Evolutionary conservation across 2,888 invertebrate genomes (phyloP).

Genomic region (Drosophila neonasuta): DNA sequence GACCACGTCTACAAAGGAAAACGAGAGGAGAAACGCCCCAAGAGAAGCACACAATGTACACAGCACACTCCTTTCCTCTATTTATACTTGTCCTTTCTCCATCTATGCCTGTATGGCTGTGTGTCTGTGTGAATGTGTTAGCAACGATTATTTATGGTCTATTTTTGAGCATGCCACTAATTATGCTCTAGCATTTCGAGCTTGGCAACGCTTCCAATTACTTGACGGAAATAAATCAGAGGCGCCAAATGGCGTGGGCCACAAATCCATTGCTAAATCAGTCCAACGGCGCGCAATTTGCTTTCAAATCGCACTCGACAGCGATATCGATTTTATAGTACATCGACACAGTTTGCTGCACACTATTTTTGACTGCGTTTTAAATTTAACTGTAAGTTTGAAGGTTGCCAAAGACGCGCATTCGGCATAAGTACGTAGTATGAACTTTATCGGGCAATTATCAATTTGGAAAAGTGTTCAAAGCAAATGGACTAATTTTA

Average conservation of each 20-base stretch:
- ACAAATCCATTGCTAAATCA: constrained; percentile 49
- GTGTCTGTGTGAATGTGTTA: constrained; percentile 22
- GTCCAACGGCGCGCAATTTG: constrained; percentile 9
- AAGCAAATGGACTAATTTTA: background rate
- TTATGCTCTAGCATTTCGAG: constrained; percentile 70
- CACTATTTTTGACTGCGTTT: constrained; percentile 5
- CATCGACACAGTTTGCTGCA: background rate
- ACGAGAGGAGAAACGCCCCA: background rate
- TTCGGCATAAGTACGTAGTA: background rate
- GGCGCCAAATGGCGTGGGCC: constrained; percentile 51
- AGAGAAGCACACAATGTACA: constrained; percentile 2
- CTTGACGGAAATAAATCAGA: constrained; percentile 71
- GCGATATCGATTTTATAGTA: constrained; percentile 34
- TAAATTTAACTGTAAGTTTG: background rate
- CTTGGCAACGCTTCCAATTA: constrained; percentile 70
- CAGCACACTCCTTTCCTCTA: constrained; percentile 6
- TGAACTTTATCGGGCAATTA: background rate
- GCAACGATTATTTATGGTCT: constrained; percentile 75
- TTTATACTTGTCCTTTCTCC: constrained; percentile 11
- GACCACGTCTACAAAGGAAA: background rate
- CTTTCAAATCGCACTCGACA: constrained; percentile 15
- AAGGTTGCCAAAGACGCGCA: background rate
- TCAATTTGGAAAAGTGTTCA: background rate
- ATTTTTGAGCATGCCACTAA: constrained; percentile 74
- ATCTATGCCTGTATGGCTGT: background rate